Percentiles rank a stretch among this genome's conserved stretches.
These are phyloP conservation scores for Archivesica marissinica DNA, from an alignment of 1,140 invertebrate species.

Conservation along the genomic window DNA sequence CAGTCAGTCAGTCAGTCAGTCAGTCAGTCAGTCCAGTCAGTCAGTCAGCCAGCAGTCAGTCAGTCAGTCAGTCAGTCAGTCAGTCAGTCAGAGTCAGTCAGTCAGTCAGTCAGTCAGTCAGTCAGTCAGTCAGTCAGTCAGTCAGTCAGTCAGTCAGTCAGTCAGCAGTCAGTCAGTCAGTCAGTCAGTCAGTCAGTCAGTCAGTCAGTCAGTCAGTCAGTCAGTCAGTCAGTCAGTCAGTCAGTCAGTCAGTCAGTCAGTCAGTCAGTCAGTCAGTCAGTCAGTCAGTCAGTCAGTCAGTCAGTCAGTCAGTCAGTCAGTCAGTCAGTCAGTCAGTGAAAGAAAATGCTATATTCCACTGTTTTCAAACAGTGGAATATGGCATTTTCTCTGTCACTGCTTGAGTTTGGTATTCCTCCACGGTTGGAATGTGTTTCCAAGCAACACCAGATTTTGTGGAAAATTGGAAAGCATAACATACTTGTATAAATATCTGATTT, in stretches of 20 bases:
- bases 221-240: slow-evolving; percentile 66
- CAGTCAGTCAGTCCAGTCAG: no score
- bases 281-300: slow-evolving; percentile 71
- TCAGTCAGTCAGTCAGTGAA: slow-evolving; percentile 70
- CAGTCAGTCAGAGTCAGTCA: slow-evolving; percentile 70
- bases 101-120: slow-evolving; percentile 73
- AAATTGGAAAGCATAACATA: no score
- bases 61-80: slow-evolving; percentile 71
- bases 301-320: slow-evolving; percentile 73
- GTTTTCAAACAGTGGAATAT: no score
- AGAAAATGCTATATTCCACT: no score
- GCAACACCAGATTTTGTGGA: no score
- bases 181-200: slow-evolving; percentile 69
- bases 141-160: slow-evolving; percentile 66
- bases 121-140: slow-evolving; percentile 74
- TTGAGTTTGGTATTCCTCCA: no score
- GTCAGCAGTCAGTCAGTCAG: slow-evolving; percentile 68
- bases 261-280: slow-evolving; percentile 68
- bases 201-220: slow-evolving; percentile 64
- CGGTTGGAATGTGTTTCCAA: no score
- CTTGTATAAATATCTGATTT: no score
- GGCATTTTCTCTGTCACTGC: no score
- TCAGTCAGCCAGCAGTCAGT: slow-evolving; percentile 66
- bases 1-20: slow-evolving; percentile 68
- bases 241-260: slow-evolving; percentile 66